These are phyloP conservation scores for Planococcus citri DNA, from an alignment of 1,140 invertebrate species.

Conservation along the genomic window DNA sequence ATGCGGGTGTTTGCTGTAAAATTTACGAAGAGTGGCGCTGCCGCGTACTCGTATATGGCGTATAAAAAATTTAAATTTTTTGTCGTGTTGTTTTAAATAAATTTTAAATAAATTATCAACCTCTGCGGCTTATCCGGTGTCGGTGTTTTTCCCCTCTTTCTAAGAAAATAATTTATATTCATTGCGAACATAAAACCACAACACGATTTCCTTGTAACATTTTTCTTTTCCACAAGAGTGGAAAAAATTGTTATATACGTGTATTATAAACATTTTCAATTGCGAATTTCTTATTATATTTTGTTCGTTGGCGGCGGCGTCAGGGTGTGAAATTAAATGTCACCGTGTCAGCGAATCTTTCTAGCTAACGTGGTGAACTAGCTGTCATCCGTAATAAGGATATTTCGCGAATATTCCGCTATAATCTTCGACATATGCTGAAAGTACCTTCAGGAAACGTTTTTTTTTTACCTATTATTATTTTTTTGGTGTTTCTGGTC, in stretches of 20 bases:
- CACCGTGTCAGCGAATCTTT: not conserved
- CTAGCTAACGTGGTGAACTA: not conserved
- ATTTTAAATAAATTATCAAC: not conserved
- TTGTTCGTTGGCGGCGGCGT: not conserved
- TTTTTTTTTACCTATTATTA: too few species aligned
- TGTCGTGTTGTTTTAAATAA: not conserved
- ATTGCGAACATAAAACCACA: not conserved
- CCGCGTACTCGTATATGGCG: not conserved
- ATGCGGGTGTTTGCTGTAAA: not conserved
- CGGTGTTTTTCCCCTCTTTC: too few species aligned
- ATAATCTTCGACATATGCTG: not conserved
- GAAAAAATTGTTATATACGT: not conserved
- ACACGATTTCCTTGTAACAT: not conserved
- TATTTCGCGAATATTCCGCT: not conserved
- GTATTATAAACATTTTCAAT: constrained; percentile 1
- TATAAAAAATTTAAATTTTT: not conserved
- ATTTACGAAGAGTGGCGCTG: not conserved
- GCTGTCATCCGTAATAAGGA: not conserved
- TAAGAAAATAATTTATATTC: too few species aligned
- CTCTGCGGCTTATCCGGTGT: not conserved
- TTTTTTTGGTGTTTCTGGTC: too few species aligned
- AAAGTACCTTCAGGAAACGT: too few species aligned
- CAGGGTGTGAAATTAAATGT: not conserved
- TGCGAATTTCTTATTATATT: not conserved
- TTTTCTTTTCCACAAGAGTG: not conserved